Base-by-base conservation (phyloP, 2,888 invertebrate species). In the Trichacis sp. region DNA sequence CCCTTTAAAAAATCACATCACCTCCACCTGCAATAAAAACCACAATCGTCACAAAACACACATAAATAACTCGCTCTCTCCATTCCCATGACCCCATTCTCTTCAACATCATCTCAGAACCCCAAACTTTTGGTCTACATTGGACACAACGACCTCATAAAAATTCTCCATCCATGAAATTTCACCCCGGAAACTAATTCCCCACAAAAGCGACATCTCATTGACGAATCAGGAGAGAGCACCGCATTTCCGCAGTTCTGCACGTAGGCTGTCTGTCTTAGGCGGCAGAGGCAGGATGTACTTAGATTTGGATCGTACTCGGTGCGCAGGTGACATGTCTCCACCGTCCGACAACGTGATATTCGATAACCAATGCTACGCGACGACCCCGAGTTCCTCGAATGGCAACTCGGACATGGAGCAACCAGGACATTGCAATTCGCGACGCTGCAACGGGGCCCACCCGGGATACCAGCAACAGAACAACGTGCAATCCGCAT, bases 311-410 rank as follows among this genome's bases (percentile, higher is more conserved):
- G 93, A 94, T 77, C 80, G 78, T 78, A 82, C 81, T 80, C 82
- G 82, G 73, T 81, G 81, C 80, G 78, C 86, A 75, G 87, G 88
- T 74, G 89, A 89, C 75, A 86, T 88, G 71, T 95, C 95, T 1
- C 96, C 96, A 53, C 95, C 96, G 2, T 96, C 96, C 50, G 96
- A 96, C 86, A 94, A 95, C 85, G 94, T 94, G 70, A 93, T 95
- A 87, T 96, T 96, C 85, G 96, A 96, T 88, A 95, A 96, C 87
- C 95, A 95, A 84, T 96, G 96, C 87, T 96, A 96, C 86, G 96
- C 96, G 29, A 96, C 96, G 42, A 96, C 96, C 36, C 96, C 96
- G 12, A 95, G 95, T 77, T 95, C 96, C 52, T 95, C 95, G 81
- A 95, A 95, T 80, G 95, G 95, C 57, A 95, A 95, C 86, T 94